Evolutionary conservation across 2,797 vertebrate species (phyloP).

Genomic region (Euphonia xanthogaster): DNA sequence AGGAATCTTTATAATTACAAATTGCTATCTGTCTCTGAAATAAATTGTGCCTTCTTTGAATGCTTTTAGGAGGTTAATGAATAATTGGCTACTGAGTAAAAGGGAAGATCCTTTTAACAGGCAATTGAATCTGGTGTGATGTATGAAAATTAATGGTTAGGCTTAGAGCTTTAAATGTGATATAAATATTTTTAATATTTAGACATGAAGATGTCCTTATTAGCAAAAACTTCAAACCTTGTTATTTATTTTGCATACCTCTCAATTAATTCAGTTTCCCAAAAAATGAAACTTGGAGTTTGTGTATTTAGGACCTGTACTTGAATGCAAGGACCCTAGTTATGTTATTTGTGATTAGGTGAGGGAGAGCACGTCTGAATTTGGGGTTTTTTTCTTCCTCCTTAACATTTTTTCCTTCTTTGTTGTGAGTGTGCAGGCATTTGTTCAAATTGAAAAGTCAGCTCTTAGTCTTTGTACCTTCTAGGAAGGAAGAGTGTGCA

Average conservation of each 20-base stretch:
- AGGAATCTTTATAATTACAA: neutral
- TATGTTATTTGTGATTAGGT: neutral
- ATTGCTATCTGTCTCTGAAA: neutral
- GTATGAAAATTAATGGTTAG: neutral
- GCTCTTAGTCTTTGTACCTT: neutral
- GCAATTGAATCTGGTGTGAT: neutral
- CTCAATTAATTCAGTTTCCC: neutral
- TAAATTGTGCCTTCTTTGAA: neutral
- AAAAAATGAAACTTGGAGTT: neutral
- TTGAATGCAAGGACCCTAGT: neutral
- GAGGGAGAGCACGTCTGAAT: neutral
- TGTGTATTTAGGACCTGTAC: neutral
- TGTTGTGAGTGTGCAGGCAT: neutral
- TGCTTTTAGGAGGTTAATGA: constrained; percentile 8
- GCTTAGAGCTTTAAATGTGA: neutral
- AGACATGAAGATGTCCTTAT: neutral
- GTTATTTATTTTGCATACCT: neutral
- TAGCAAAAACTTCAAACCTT: neutral
- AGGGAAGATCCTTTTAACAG: neutral
- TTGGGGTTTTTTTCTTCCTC: neutral
- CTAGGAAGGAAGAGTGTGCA: neutral
- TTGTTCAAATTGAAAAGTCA: neutral
- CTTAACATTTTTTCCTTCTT: neutral
- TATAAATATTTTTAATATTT: neutral
- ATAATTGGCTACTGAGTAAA: neutral